Evolutionary conservation across 1,140 invertebrate genomes (phyloP).

Genomic region (Propsilocerus akamusi): DNA sequence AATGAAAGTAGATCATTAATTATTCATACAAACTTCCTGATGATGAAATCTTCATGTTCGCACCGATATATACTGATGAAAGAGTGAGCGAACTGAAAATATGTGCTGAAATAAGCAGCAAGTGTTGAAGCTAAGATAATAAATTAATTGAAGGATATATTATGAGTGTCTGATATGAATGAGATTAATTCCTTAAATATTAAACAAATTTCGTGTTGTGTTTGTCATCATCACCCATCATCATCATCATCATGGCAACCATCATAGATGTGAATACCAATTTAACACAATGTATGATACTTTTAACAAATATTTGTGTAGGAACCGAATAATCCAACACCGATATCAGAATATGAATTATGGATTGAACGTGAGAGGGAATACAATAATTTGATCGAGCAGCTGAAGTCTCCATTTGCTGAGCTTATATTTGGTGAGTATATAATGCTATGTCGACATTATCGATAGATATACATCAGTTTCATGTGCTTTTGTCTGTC

Average conservation of each 20-base stretch:
- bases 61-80: neutral
- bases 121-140: neutral
- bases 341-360: conserved; percentile 61
- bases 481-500: conserved; percentile 13
- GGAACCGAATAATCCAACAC: conserved; percentile 43
- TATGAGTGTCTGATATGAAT: conserved; percentile 5
- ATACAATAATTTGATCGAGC: conserved; percentile 57
- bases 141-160: conserved; percentile 1
- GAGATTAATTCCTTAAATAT: neutral
- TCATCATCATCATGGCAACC: no score
- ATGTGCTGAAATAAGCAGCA: conserved; percentile 5
- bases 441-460: neutral
- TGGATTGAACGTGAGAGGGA: conserved; percentile 62
- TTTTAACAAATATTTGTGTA: conserved; percentile 7
- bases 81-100: neutral
- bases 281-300: conserved; percentile 13
- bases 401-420: conserved; percentile 51
- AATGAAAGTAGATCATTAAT: no score
- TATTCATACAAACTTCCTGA: no score
- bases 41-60: no score
- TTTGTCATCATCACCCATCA: no score
- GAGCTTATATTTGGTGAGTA: conserved; percentile 30
- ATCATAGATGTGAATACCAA: conserved; percentile 16
- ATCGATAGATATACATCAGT: neutral
- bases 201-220: neutral